These are phyloP conservation scores for Brachyptera putata DNA, from an alignment of 2,888 invertebrate genomes.

Conservation along the genomic window DNA sequence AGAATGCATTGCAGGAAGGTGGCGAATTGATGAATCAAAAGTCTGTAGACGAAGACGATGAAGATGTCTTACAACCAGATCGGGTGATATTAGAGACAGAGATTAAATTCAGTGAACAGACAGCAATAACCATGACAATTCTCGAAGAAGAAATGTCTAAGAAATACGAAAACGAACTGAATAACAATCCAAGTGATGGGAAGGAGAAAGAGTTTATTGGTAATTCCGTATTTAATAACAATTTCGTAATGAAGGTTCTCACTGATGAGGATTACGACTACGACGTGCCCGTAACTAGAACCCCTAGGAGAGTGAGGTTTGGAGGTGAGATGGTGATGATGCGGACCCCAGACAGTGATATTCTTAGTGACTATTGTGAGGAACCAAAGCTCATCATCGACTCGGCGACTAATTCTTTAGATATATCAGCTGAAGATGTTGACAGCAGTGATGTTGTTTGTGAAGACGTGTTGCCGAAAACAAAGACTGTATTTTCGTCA, in stretches of 20 bases:
- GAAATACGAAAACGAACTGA: constrained; percentile 35
- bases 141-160: constrained; percentile 56
- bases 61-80: constrained; percentile 37
- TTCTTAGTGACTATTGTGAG: constrained; percentile 21
- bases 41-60: constrained; percentile 5
- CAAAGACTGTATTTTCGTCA: neutral
- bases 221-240: constrained; percentile 44
- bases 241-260: constrained; percentile 56
- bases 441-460: neutral
- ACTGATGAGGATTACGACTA: constrained; percentile 43
- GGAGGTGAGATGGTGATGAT: constrained; percentile 85
- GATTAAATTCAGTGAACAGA: constrained; percentile 74
- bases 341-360: constrained; percentile 74
- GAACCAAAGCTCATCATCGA: constrained; percentile 13
- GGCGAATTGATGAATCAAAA: neutral
- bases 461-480: neutral
- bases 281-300: constrained; percentile 45
- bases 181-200: constrained; percentile 43
- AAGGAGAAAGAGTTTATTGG: constrained; percentile 37
- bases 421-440: neutral
- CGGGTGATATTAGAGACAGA: constrained; percentile 75
- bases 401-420: neutral
- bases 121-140: constrained; percentile 79
- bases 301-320: constrained; percentile 71
- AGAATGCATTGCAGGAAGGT: neutral